Base-by-base conservation (phyloP, 2,113 vertebrate species). In the Pedetes capensis region DNA sequence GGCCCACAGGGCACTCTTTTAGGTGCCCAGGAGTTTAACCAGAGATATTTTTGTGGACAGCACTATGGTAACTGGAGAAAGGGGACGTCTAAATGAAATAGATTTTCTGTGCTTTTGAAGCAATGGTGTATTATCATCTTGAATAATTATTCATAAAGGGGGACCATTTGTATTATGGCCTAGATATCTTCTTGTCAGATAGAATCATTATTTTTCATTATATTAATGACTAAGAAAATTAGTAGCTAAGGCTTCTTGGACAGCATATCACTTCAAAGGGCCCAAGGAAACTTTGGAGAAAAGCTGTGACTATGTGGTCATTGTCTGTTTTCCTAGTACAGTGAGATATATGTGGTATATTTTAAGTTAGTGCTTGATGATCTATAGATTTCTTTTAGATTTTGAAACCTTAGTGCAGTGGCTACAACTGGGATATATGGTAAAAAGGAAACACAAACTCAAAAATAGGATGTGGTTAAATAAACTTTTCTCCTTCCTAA, bases 341-440 rank as follows among this genome's bases (percentile, higher is more conserved):
- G 34, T 51, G 6, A 82, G 32, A 49, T 11, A 0, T 32, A 1
- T 34, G 42, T 47, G 5, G 34, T 55, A 72, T 37, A 86, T 66
- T 94, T 76, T 53, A 90, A 81, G 12, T 87, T 90, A 83, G 66
- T 74, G 7, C 3, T 76, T 86, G 63, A 22, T 39, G 34, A 69
- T 42, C 42, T 72, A 87, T 86, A 95, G n/a, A n/a, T 59, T 96
- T 88, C 78, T 25, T 72, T 90, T 86, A 95, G n/a, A n/a, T 59
- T 96, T 88, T 82, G 29, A 86, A 94, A 72, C 23, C 29, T 89
- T 6, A 68, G 32, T 49, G 76, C 18, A 49, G 34, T 90, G 57
- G 25, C n/a, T 69, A 34, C 6, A 69, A 27, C n/a, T 55, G n/a
- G 18, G 8, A 79, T 23, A 57, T n/a, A 23, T 22, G 23, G 51